Evolutionary conservation across 1,140 invertebrate genomes (phyloP), one percentile per base, ranked within the genome.

Genomic region (Carcinoscorpius rotundicauda): DNA sequence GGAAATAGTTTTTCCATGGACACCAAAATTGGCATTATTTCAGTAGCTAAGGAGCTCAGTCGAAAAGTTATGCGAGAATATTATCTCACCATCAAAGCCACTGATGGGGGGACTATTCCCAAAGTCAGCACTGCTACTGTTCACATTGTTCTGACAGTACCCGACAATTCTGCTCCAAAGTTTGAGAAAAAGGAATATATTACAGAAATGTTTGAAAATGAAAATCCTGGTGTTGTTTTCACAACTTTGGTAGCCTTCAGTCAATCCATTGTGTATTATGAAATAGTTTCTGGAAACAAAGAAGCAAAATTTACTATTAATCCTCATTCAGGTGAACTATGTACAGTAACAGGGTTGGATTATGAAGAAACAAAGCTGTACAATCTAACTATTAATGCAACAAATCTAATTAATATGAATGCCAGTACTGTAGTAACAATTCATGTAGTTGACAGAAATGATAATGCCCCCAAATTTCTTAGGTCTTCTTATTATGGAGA

Each of bases 191-290:
- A 78, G 6, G 83, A 85, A 70, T 82, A 87, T 62, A 82, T 83
- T 56, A 84, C 85, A 0, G 91, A 94, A 77, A 84, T 97, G 6
- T 85, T 83, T 68, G 93, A 97, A 78, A 91, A 94, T 75, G 83
- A 86, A 70, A 82, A 85, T 6, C 75, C 84, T 8, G 91, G 89
- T 4, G 85, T 85, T 6, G 86, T 86, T 75, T 85, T 96, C 5
- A 84, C 84, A 50, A 82, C 87, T 71, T 76, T 94, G 5, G 84
- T 86, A 73, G 89, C 89, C 0, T 80, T 86, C 57, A 88, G 87
- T 66, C 86, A 85, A 1, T 89, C 88, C 0, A 87, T 87, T 0
- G 76, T 91, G 29, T 83, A 86, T 70, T 97, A 89, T 78, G 86
- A 89, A 76, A 88, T 96, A 55, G 78, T 84, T n/a, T 78, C 80